Evolutionary conservation across 2,113 vertebrate species (phyloP).

Genomic region (Scartelaos histophorus): DNA sequence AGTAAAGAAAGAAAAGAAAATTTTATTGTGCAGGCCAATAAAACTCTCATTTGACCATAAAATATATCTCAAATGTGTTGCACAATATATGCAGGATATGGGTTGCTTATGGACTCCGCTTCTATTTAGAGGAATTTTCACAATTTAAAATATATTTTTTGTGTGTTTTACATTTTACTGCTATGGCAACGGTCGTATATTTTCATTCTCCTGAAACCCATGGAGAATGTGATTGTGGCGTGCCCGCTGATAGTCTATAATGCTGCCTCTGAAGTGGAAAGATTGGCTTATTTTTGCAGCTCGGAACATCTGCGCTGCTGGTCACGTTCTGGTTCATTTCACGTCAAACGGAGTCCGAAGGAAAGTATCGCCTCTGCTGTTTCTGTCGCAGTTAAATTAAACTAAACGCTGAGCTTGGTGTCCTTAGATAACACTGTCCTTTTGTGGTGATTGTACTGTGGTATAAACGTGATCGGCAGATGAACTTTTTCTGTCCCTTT

Average conservation of each 20-base stretch:
- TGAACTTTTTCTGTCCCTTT: background rate
- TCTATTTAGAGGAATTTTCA: too few species aligned
- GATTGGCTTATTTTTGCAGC: slow-evolving; percentile 22
- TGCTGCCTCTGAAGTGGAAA: slow-evolving; percentile 48
- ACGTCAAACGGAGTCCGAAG: slow-evolving; percentile 40
- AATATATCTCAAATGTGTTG: too few species aligned
- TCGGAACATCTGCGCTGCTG: slow-evolving; percentile 11
- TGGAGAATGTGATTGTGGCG: too few species aligned
- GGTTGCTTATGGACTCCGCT: too few species aligned
- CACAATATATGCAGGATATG: too few species aligned
- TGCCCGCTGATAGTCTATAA: background rate
- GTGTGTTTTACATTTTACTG: too few species aligned
- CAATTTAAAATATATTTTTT: too few species aligned
- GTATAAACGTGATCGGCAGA: background rate
- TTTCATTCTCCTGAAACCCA: too few species aligned
- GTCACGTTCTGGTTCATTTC: slow-evolving; percentile 46
- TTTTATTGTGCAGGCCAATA: too few species aligned
- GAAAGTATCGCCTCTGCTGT: slow-evolving; percentile 33
- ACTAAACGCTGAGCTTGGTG: background rate
- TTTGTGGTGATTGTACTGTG: background rate
- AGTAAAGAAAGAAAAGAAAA: too few species aligned
- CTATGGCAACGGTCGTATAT: too few species aligned
- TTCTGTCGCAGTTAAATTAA: slow-evolving; percentile 26
- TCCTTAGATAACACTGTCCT: background rate
- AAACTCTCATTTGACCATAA: too few species aligned